phyloP scores from a whole-genome alignment of 2,888 invertebrate species.

The Sclerodermus sp. region DNA sequence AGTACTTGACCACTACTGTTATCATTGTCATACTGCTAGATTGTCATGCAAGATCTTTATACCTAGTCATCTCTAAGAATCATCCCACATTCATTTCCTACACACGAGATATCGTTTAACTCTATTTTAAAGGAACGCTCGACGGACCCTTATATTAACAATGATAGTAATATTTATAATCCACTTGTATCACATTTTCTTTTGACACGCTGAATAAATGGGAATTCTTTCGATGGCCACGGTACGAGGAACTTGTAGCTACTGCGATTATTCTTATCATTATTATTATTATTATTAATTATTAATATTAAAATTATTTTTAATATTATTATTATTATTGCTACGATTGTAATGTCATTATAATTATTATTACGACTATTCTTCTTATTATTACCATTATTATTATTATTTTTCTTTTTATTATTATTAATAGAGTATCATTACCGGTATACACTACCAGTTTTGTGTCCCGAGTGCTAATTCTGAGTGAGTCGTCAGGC shows the following conservation, averaged over 20 bases:
- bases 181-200: too few species aligned
- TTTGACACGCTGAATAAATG: too few species aligned
- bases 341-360: constrained; percentile 45
- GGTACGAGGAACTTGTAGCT: constrained; percentile 26
- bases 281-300: background rate
- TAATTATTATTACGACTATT: constrained; percentile 41
- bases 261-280: constrained; percentile 20
- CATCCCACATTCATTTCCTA: too few species aligned
- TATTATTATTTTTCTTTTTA: constrained; percentile 29
- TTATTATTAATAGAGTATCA: constrained; percentile 18
- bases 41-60: constrained; percentile 29
- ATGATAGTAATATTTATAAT: too few species aligned
- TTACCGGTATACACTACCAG: constrained; percentile 18
- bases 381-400: constrained; percentile 37
- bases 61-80: constrained; percentile 2
- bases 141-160: too few species aligned
- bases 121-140: too few species aligned
- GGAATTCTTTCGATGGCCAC: too few species aligned
- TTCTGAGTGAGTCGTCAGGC: too few species aligned
- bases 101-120: too few species aligned
- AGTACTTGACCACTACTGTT: constrained; percentile 30
- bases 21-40: constrained; percentile 33
- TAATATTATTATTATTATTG: constrained; percentile 25
- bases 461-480: constrained; percentile 10
- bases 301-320: constrained; percentile 12